Conservation (phyloP, 37 sponge, comb jelly and placozoan genomes). For the Mnemiopsis leidyi region DNA sequence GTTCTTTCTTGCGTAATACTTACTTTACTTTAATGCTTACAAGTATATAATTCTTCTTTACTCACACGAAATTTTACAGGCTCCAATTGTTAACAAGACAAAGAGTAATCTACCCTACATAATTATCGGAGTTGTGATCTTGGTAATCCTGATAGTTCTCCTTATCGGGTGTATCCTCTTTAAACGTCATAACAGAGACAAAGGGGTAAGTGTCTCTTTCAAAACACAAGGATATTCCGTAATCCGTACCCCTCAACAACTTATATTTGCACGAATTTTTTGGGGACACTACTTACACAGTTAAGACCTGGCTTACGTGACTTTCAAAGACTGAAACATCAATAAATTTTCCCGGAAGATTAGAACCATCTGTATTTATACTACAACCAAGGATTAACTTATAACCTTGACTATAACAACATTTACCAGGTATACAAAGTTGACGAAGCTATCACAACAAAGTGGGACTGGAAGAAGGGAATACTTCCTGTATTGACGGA, state of each 20-base stretch:
- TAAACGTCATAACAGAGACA: slow-evolving; percentile 14
- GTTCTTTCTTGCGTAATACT: no score
- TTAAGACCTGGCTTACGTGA: no score
- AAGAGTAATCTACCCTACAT: not conserved
- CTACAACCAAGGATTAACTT: no score
- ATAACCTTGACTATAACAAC: no score
- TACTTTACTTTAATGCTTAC: no score
- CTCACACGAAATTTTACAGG: no score
- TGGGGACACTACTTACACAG: no score
- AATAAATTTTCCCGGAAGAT: no score
- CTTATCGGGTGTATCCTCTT: slow-evolving; percentile 34
- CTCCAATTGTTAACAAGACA: not conserved
- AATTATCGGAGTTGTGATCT: not conserved
- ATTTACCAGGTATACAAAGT: slow-evolving; percentile 15
- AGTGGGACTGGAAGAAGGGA: slow-evolving; percentile 43
- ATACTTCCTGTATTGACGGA: not conserved
- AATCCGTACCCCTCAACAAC: not conserved
- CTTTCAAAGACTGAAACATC: no score
- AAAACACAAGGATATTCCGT: not conserved
- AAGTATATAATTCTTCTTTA: no score
- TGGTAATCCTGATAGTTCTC: not conserved
- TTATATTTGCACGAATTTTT: no score
- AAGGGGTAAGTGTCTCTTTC: slow-evolving; percentile 23
- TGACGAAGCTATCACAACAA: slow-evolving; percentile 40
- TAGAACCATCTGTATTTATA: no score